Base-by-base conservation (phyloP, 2,113 vertebrate genomes). In the Pomatorhinus ruficollis region DNA sequence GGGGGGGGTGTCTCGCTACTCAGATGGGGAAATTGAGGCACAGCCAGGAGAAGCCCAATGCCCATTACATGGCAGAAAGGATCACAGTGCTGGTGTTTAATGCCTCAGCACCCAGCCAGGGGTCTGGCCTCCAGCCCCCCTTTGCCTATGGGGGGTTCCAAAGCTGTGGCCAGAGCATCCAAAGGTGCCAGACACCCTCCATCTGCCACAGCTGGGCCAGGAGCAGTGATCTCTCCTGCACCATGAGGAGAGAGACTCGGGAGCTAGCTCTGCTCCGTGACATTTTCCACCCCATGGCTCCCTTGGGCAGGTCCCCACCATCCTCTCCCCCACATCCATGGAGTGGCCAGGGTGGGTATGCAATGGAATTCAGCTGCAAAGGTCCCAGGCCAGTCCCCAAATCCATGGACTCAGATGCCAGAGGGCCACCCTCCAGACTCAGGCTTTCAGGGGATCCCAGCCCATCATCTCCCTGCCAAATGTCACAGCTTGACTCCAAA, bases 1-100 rank as follows among this genome's bases (percentile, higher is more conserved):
- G n/a, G n/a, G n/a, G n/a, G n/a, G 9, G 19, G 13, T 12, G 2
- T 33, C 76, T 70, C 2, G 0, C 49, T 28, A 6, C 12, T 45
- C 21, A 20, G 23, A 11, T 10, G 54, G 78, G 17, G 69, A 95
- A 90, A 87, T 45, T 24, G 64, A 90, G 83, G 47, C 86, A 78
- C 0, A 0, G 47, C 28, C 49, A 19, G 20, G 23, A 60, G 40
- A 83, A 49, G 7, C 8, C 31, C 60, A 60, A 50, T 72, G 30
- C 40, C 53, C 9, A 1, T 22, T 15, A 13, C 14, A 37, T 10
- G 53, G 21, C 4, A 2, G 63, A 65, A 47, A 65, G 16, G 42
- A 23, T 53, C 22, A 15, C 50, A 45, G 49, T 7, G 6, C 42
- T 20, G 31, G 47, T 23, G 27, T 66, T 81, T 49, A 63, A 44